A percentile compares a stretch with the other conserved stretches of the same genome.
These are phyloP conservation scores for Liodrosophila aerea DNA, from an alignment of 2,888 invertebrate species.

Conservation along the genomic window DNA sequence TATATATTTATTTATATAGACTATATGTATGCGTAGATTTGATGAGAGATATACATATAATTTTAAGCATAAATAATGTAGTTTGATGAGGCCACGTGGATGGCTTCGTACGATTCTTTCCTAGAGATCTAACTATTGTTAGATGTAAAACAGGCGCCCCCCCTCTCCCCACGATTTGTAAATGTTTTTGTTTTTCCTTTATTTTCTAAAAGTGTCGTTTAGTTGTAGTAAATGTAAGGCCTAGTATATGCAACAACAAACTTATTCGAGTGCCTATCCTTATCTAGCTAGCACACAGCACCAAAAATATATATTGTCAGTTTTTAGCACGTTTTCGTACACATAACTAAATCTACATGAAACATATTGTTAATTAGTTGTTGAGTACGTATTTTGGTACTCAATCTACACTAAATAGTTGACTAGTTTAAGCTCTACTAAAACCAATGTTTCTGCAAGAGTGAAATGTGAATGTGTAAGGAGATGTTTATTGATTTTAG, in stretches of 20 bases:
- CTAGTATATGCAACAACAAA: constrained; percentile 2
- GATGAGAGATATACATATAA: constrained; percentile 34
- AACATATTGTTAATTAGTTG: constrained; percentile 32
- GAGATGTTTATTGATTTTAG: constrained; percentile 42
- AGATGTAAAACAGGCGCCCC: constrained; percentile 66
- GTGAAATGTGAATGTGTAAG: neutral
- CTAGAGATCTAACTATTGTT: constrained; percentile 75
- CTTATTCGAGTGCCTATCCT: constrained; percentile 47
- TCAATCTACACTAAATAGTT: constrained; percentile 32
- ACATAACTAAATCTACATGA: constrained; percentile 43
- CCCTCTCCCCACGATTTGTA: constrained; percentile 43
- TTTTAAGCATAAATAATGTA: constrained; percentile 50
- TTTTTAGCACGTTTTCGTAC: constrained; percentile 68
- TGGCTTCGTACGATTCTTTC: constrained; percentile 38
- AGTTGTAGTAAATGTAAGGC: too few relatives aligned
- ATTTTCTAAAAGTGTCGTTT: constrained; percentile 21
- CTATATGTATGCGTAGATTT: constrained; percentile 27
- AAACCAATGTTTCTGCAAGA: too few relatives aligned
- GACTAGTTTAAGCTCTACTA: constrained; percentile 26
- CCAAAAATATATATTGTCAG: constrained; percentile 44
- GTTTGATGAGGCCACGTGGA: constrained; percentile 22
- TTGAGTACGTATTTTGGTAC: constrained; percentile 42
- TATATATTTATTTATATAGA: constrained; percentile 63
- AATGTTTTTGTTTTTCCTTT: constrained; percentile 25
- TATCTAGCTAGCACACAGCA: constrained; percentile 42